Evolutionary conservation across 2,888 invertebrate genomes (phyloP).

Genomic region (Druceiella hillmani): DNA sequence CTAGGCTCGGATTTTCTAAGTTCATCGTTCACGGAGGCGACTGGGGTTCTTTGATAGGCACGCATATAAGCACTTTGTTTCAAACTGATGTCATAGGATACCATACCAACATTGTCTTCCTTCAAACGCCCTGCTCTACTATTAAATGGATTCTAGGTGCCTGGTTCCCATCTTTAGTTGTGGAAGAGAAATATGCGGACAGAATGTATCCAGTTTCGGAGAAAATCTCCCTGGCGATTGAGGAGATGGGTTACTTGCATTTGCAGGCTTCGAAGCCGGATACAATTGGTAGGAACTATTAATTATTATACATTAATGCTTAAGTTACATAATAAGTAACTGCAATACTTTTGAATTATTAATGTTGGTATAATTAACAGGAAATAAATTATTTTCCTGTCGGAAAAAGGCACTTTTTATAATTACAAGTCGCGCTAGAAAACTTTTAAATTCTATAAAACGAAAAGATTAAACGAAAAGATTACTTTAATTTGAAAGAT

Average conservation of each 20-base stretch:
- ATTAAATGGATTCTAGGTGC: slow-evolving; percentile 44
- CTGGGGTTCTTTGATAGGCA: slow-evolving; percentile 67
- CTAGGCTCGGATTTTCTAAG: slow-evolving; percentile 55
- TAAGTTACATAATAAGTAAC: too few relatives aligned
- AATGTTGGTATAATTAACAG: too few relatives aligned
- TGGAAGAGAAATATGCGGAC: slow-evolving; percentile 42
- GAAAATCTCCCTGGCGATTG: slow-evolving; percentile 25
- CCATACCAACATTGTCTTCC: slow-evolving; percentile 58
- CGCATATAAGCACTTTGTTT: slow-evolving; percentile 57
- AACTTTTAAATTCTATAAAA: too few relatives aligned
- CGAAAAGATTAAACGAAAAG: too few relatives aligned
- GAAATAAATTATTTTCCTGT: too few relatives aligned
- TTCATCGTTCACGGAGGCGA: slow-evolving; percentile 76
- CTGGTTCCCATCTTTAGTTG: slow-evolving; percentile 52
- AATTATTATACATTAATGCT: too few relatives aligned
- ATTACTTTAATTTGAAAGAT: neutral
- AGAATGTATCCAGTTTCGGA: slow-evolving; percentile 42
- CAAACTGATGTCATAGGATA: slow-evolving; percentile 52
- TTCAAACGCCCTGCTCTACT: slow-evolving; percentile 26
- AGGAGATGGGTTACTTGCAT: slow-evolving; percentile 18
- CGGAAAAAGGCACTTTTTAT: too few relatives aligned
- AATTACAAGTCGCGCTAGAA: too few relatives aligned
- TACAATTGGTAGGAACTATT: slow-evolving; percentile 53
- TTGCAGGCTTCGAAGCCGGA: slow-evolving; percentile 59
- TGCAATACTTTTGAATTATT: too few relatives aligned